Evolutionary conservation across 2,797 vertebrate species (phyloP).

Genomic region (Anguilla obscura): DNA sequence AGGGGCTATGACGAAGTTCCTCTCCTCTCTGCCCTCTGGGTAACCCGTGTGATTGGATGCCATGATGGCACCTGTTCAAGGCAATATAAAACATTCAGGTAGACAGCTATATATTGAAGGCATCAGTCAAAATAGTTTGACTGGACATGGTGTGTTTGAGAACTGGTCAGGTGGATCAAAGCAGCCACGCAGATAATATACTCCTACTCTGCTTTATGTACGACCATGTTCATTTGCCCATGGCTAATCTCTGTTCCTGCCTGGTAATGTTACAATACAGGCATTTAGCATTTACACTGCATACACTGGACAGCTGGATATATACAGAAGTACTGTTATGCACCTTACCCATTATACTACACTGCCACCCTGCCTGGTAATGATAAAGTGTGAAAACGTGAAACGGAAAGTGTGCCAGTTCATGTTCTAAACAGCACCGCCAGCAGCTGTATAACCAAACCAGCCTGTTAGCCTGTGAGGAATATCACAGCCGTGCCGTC

Average conservation of each 20-base stretch:
- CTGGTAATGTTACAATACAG: too few species aligned
- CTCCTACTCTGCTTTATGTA: background rate
- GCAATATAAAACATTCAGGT: slow-evolving; percentile 27
- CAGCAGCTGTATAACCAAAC: background rate
- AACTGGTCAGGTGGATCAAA: background rate
- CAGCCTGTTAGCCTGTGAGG: too few species aligned
- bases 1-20: slow-evolving; percentile 14
- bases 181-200: background rate
- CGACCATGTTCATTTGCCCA: background rate
- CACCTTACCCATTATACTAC: too few species aligned
- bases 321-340: too few species aligned
- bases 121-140: background rate
- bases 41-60: slow-evolving; percentile 46
- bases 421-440: too few species aligned
- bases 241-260: background rate
- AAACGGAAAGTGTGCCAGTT: background rate
- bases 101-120: background rate
- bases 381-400: background rate
- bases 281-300: too few species aligned
- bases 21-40: slow-evolving; percentile 43
- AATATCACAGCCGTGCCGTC: background rate
- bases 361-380: background rate
- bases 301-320: too few species aligned
- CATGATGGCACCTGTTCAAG: slow-evolving; percentile 28
- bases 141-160: background rate